These are phyloP conservation scores for Oriolus oriolus DNA, from an alignment of 2,113 vertebrate genomes.

Conservation along the genomic window DNA sequence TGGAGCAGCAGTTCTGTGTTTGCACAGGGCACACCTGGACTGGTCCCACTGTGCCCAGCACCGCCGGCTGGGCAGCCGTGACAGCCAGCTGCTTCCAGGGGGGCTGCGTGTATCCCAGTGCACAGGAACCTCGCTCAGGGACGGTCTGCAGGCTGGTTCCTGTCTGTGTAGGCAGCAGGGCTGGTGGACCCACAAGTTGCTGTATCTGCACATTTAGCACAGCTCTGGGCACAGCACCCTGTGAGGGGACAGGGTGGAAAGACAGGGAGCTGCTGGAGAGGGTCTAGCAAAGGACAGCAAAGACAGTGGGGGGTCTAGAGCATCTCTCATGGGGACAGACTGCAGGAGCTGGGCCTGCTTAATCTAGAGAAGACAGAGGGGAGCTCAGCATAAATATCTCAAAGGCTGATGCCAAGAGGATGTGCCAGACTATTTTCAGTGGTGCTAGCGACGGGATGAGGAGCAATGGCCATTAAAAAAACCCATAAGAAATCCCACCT, in stretches of 20 bases:
- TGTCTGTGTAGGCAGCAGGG: neutral
- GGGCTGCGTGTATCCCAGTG: fast-evolving
- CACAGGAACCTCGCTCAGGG: fast-evolving
- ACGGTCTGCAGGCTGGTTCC: neutral
- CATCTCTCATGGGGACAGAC: neutral
- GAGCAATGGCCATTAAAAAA: neutral
- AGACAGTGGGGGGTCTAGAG: neutral
- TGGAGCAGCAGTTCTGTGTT: fast-evolving
- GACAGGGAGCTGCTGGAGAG: neutral
- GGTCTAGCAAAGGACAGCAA: neutral
- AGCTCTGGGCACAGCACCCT: neutral
- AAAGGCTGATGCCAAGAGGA: neutral
- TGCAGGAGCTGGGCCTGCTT: neutral
- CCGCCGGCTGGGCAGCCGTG: fast-evolving
- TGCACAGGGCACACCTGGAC: neutral
- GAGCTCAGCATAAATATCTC: neutral
- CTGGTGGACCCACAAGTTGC: neutral
- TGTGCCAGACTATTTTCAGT: neutral
- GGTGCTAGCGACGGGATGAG: fast-evolving
- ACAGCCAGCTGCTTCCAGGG: fast-evolving
- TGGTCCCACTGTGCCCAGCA: neutral
- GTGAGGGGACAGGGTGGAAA: neutral
- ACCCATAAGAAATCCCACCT: neutral
- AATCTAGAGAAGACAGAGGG: neutral
- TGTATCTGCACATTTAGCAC: fast-evolving